Base-by-base conservation (phyloP, 1,140 invertebrate species). In the Drosophila sp. region DNA sequence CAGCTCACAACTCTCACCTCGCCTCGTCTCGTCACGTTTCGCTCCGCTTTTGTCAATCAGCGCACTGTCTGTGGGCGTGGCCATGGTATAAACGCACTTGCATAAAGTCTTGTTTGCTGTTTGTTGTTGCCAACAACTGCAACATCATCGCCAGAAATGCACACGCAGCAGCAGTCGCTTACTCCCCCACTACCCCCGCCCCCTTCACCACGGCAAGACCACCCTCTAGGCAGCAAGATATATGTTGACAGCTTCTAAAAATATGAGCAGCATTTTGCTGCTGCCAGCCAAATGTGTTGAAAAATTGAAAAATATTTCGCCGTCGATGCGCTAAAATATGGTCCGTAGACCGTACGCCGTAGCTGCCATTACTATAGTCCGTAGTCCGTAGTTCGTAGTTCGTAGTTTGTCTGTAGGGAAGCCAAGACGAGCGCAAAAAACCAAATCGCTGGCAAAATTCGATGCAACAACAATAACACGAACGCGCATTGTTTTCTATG, bases 301-400 rank as follows among this genome's bases (percentile, higher is more conserved):
- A 87, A 87, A 87, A 87, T 87, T 86, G 81, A 86, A 86, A 87
- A 86, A 86, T 87, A 87, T 86, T 86, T 86, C 78, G 82, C 78
- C 71, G 72, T 87, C 82, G 83, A 87, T 87, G 82, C 72, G 72
- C 82, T 87, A 79, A 87, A 89, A 87, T 87, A 87, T 87, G 82
- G 78, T 82, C 45, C 58, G 14, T 14, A 41, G 27, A 50, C 11
- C 18, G 14, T 41, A 41, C 40, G 40, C 13, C 40, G 13, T 46
- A 27, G 13, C 14, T 38, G 9, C 11, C n/a, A 38, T 1, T 38
- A 38, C 36, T 5, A n/a, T 8, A 13, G n/a, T 2, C 14, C 6
- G 7, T 25, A n/a, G 78, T 82, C 45, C 58, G 14, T 14, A 41
- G 27, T 29, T 6, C 18, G 14, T 8, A 13, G n/a, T 2, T 7